Conservation (phyloP, 2,888 invertebrate genomes). For the Myopa testacea region DNA sequence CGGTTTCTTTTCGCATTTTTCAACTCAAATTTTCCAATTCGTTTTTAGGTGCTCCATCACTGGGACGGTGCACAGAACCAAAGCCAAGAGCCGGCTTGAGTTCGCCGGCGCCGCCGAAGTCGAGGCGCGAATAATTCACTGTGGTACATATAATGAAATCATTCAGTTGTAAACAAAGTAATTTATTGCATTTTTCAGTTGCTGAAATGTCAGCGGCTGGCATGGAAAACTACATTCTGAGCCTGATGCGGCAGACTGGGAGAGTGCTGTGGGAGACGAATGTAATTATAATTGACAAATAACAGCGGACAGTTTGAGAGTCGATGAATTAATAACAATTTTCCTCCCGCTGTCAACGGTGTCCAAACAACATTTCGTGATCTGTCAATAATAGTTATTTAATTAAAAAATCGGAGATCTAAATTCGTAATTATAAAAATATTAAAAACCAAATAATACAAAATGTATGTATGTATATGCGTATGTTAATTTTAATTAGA, state of each 20-base stretch:
- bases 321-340: background rate
- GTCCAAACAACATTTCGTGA: too few species aligned
- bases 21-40: background rate
- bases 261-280: background rate
- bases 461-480: too few species aligned
- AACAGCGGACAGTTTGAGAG: background rate
- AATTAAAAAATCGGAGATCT: too few species aligned
- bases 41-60: background rate
- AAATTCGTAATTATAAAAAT: too few species aligned
- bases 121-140: slow-evolving; percentile 21
- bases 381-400: too few species aligned
- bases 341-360: too few species aligned
- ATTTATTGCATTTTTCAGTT: slow-evolving; percentile 32
- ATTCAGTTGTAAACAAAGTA: slow-evolving; percentile 27
- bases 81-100: background rate
- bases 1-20: background rate
- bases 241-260: background rate
- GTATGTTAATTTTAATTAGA: too few species aligned
- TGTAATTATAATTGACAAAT: slow-evolving; percentile 8
- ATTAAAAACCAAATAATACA: too few species aligned
- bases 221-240: background rate
- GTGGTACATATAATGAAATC: slow-evolving; percentile 25
- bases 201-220: background rate
- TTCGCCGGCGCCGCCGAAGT: background rate
- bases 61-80: background rate